phyloP scores from a whole-genome alignment of 2,888 invertebrate species.

The Entomobrya multifasciata region DNA sequence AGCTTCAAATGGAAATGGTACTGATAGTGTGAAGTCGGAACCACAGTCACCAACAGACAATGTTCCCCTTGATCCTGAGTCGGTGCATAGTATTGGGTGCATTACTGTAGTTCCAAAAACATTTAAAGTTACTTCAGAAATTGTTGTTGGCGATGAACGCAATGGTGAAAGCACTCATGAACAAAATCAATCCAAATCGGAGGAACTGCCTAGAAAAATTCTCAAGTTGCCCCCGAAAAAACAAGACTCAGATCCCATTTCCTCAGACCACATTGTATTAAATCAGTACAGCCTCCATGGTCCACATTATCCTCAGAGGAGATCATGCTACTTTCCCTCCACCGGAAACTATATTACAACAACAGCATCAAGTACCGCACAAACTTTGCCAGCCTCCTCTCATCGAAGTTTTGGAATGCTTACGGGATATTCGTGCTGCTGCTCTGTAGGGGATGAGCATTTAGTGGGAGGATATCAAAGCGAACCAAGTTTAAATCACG shows the following conservation, averaged over 20 bases:
- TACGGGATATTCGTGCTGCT: constrained; percentile 28
- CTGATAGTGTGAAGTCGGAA: background rate
- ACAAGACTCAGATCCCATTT: constrained; percentile 20
- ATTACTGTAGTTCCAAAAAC: constrained; percentile 75
- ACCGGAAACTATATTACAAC: background rate
- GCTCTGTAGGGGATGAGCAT: constrained; percentile 5
- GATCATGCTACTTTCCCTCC: constrained; percentile 49
- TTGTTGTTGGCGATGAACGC: constrained; percentile 42
- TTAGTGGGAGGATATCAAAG: constrained; percentile 68
- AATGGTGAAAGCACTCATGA: background rate
- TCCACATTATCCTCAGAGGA: background rate
- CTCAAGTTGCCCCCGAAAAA: constrained; percentile 29
- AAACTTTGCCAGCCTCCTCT: background rate
- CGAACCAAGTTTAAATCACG: constrained; percentile 73
- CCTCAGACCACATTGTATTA: constrained; percentile 21
- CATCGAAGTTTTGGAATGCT: constrained; percentile 50
- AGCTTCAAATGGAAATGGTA: background rate
- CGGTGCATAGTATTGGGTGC: constrained; percentile 67
- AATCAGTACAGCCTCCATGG: background rate
- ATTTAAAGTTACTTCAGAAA: constrained; percentile 77
- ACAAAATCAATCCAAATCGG: background rate
- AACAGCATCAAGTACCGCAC: background rate
- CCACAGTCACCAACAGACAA: constrained; percentile 29
- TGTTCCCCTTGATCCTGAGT: background rate
- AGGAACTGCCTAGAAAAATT: constrained; percentile 4